These are phyloP conservation scores for Glyptemys insculpta DNA, from an alignment of 2,797 vertebrate species.

Conservation along the genomic window DNA sequence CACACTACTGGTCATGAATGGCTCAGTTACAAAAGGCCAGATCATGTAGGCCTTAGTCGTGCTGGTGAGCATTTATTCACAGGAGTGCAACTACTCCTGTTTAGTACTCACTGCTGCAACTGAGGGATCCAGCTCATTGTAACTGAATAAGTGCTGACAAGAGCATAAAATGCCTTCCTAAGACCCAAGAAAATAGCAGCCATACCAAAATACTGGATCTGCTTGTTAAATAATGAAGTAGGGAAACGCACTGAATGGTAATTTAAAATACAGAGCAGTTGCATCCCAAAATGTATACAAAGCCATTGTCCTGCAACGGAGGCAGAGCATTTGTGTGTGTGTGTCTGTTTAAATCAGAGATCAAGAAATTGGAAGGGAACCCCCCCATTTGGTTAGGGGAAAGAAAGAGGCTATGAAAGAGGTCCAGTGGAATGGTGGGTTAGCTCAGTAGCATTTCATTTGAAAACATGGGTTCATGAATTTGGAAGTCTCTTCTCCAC, in stretches of 20 bases:
- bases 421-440: not conserved
- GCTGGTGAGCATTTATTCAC: not conserved
- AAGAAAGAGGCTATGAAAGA: not conserved
- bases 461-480: not conserved
- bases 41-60: not conserved
- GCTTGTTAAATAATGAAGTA: not conserved
- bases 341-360: fast-evolving
- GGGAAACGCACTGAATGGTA: no score
- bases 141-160: not conserved
- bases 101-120: not conserved
- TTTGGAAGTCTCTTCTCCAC: not conserved
- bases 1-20: not conserved
- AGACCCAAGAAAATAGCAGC: not conserved
- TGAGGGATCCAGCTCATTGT: not conserved
- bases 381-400: not conserved
- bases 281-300: not conserved
- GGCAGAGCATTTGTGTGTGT: fast-evolving
- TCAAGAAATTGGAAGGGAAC: not conserved
- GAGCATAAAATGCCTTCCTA: not conserved
- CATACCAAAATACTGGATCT: not conserved
- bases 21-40: not conserved
- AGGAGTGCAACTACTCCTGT: not conserved
- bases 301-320: not conserved
- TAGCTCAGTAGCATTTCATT: not conserved
- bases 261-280: not conserved